Percentiles rank a stretch among this genome's conserved stretches.
These are phyloP conservation scores for Drosophila barbarae DNA, from an alignment of 2,888 invertebrate genomes.

Conservation along the genomic window DNA sequence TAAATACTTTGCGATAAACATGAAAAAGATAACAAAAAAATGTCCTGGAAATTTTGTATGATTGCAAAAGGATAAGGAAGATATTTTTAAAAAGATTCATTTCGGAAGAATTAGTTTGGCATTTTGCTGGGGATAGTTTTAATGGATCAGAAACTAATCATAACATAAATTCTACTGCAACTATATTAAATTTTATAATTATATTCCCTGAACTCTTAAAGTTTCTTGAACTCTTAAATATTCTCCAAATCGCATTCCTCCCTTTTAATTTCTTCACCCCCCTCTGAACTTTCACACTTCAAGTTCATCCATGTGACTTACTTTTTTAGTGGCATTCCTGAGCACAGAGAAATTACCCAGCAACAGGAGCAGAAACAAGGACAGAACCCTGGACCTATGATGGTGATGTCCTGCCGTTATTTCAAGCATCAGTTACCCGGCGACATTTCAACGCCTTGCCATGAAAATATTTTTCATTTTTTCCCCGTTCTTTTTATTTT, in stretches of 20 bases:
- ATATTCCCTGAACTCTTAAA: neutral
- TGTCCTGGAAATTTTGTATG: conserved; percentile 5
- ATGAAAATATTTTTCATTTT: conserved; percentile 55
- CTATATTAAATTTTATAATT: neutral
- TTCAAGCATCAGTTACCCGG: conserved; percentile 49
- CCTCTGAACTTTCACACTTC: conserved; percentile 10
- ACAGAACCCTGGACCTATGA: conserved; percentile 15
- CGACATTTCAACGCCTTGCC: conserved; percentile 60
- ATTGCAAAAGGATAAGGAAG: neutral
- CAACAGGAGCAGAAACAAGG: conserved; percentile 14
- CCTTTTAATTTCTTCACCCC: neutral
- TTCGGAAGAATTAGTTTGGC: too few species aligned
- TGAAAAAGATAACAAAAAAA: neutral
- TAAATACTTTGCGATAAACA: conserved; percentile 21
- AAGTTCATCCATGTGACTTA: conserved; percentile 23
- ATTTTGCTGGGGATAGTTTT: neutral
- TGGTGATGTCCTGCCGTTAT: conserved; percentile 43
- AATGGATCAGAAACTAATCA: neutral
- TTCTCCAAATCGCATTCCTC: neutral
- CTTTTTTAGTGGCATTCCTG: conserved; percentile 33
- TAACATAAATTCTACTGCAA: neutral
- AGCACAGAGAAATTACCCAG: conserved; percentile 21
- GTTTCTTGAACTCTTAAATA: neutral
- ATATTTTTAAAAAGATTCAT: too few species aligned
- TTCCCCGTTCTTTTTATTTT: conserved; percentile 17